phyloP scores from a whole-genome alignment of 2,113 vertebrate species.

The Copsychus sechellarum region DNA sequence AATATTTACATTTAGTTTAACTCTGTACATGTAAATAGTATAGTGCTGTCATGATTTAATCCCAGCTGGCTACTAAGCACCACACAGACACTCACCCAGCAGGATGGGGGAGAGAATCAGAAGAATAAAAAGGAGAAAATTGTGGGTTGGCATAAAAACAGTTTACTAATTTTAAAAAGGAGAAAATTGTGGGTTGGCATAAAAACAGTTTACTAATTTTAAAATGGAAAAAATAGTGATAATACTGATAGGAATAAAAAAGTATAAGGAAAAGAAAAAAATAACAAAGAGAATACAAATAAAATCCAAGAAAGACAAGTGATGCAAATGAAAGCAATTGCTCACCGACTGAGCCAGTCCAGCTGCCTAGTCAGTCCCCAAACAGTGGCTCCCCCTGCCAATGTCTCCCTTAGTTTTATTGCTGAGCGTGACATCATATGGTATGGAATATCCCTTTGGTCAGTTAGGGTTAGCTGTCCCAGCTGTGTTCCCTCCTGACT shows the following conservation, averaged over 20 bases:
- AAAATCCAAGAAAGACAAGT: not conserved
- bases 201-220: not conserved
- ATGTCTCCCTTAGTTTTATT: not conserved
- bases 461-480: not conserved
- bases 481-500: not conserved
- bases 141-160: not conserved
- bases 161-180: no score
- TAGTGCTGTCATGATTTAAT: not conserved
- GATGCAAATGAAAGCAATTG: not conserved
- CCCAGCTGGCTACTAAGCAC: not conserved
- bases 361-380: not conserved
- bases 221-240: not conserved
- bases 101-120: not conserved
- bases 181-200: not conserved
- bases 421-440: not conserved
- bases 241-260: not conserved
- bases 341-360: not conserved
- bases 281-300: not conserved
- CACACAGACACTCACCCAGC: not conserved
- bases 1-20: slow-evolving; percentile 7
- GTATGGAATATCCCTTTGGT: not conserved
- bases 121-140: not conserved
- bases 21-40: not conserved
- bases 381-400: not conserved
- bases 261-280: not conserved